Conservation (phyloP, 2,113 vertebrate species). For the Neotoma lepida region DNA sequence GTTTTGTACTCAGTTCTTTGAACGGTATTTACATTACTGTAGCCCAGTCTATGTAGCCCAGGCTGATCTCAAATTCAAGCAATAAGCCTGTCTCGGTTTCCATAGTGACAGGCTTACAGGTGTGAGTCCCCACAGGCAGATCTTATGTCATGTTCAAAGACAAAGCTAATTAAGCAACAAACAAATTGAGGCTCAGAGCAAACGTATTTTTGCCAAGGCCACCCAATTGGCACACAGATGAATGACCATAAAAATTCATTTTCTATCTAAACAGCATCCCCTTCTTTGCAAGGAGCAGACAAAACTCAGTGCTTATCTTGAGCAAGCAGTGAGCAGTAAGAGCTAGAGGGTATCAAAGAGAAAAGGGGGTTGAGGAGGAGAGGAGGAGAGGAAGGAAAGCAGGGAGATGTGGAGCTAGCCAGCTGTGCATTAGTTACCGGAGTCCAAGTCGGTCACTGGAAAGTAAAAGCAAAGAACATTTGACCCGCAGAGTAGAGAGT, state of each 20-base stretch:
- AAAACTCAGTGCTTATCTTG: background rate
- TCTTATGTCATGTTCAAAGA: background rate
- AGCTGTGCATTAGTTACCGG: background rate
- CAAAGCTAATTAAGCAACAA: background rate
- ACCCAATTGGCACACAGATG: background rate
- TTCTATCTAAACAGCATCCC: background rate
- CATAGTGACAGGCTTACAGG: background rate
- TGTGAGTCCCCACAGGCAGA: background rate
- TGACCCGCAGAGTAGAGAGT: background rate
- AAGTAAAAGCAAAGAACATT: background rate
- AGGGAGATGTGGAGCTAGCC: rapidly evolving
- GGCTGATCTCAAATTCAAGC: background rate
- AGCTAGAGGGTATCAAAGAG: background rate
- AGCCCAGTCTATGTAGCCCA: background rate
- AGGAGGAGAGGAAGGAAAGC: background rate
- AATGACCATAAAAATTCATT: background rate
- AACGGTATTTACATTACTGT: background rate
- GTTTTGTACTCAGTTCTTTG: background rate
- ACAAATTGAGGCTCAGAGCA: background rate
- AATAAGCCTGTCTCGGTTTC: background rate
- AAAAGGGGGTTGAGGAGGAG: background rate
- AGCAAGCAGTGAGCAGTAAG: background rate
- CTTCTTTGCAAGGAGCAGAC: background rate
- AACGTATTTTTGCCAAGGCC: background rate
- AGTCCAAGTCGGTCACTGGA: background rate